Evolutionary conservation across 2,113 vertebrate genomes (phyloP), one percentile per base, ranked within the genome.

Genomic region (Mixornis gularis): DNA sequence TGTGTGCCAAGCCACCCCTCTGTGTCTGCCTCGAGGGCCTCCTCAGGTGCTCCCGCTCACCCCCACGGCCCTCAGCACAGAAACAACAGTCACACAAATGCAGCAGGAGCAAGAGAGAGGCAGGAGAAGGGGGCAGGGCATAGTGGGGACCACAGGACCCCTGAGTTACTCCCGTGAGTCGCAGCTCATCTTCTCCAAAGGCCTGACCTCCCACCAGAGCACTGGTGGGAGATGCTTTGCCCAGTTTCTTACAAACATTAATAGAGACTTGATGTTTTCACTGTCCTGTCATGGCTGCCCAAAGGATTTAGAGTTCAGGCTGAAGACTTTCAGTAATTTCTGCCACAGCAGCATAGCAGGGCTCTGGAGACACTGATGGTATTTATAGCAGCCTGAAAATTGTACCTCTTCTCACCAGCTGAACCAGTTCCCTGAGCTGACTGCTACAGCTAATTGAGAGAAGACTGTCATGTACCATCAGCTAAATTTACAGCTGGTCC

Each of bases 311-410:
- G 81, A 82, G 92, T 49, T 89, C 73, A 85, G 38, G 53, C 65
- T 87, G 70, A 89, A 84, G 78, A 60, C 73, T 81, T 80, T 15
- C 3, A 80, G 91, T 66, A 86, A 90, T 94, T 94, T 87, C 89
- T 96, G 91, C 89, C 56, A 74, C 56, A 52, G 89, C 87, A 94
- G 79, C 81, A 68, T 21, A 79, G 87, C 81, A 72, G 44, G 74
- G 62, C 93, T 92, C 93, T 82, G 51, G 91, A 89, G 92, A 89
- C 87, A 77, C 70, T 1, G 7, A 13, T 1, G 8, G 71, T 94
- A 95, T 94, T 95, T 95, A 94, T 91, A 92, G 85, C 78, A 89
- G 87, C 52, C 87, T 92, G 92, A 85, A 95, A 95, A 91, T 65
- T 76, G 73, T 68, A 82, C 81, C 58, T 94, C 87, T 94, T 64